These are phyloP conservation scores for Glaucomys volans DNA, from an alignment of 2,113 vertebrate genomes.

Conservation along the genomic window DNA sequence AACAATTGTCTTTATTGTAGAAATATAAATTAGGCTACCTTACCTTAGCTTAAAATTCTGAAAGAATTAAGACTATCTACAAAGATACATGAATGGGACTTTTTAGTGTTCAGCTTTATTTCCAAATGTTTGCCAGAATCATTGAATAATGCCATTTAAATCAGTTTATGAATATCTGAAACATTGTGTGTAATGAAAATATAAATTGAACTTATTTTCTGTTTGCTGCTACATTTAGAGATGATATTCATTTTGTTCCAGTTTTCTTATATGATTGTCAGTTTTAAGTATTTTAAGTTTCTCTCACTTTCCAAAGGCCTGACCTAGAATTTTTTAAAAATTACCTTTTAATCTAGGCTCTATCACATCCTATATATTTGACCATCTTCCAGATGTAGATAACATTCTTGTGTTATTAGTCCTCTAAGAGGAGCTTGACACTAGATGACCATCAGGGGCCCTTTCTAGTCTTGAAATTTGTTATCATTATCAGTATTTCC, in stretches of 20 bases:
- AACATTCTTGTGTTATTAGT: neutral
- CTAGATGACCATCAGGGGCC: neutral
- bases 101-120: neutral
- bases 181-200: neutral
- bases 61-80: neutral
- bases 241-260: neutral
- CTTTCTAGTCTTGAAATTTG: neutral
- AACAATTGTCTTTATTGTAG: neutral
- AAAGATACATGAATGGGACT: neutral
- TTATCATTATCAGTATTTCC: neutral
- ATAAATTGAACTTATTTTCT: conserved; percentile 29
- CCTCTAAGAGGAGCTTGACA: neutral
- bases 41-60: neutral
- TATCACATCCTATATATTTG: neutral
- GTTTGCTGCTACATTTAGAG: conserved; percentile 19
- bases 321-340: neutral
- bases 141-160: neutral
- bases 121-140: conserved; percentile 37
- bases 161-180: neutral
- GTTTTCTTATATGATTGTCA: neutral
- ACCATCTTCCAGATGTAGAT: neutral
- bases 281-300: conserved; percentile 45
- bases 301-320: neutral
- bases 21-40: conserved; percentile 1
- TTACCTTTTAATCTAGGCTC: neutral